Percentiles rank a stretch among this genome's conserved stretches.
These are phyloP conservation scores for Amyelois transitella DNA, from an alignment of 1,140 invertebrate genomes.

Conservation along the genomic window DNA sequence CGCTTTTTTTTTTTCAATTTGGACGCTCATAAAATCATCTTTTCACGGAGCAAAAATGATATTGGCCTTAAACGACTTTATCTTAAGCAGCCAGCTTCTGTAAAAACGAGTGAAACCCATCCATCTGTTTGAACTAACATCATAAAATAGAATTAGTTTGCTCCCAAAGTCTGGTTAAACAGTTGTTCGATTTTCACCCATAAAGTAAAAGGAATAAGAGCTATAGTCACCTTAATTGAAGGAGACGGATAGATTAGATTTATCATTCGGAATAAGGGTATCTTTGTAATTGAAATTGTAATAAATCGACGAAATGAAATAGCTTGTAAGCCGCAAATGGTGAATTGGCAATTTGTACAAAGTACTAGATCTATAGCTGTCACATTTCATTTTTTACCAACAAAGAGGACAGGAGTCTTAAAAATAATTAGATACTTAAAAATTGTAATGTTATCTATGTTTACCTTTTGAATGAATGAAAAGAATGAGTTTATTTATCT, in stretches of 20 bases:
- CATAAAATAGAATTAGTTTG: conserved; percentile 3
- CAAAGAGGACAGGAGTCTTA: no score
- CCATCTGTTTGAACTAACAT: conserved; percentile 1
- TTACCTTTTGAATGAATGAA: no score
- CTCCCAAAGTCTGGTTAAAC: not conserved
- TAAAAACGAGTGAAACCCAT: not conserved
- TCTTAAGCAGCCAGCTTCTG: not conserved
- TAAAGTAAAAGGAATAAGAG: not conserved
- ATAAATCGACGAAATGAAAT: not conserved
- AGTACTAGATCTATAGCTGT: no score
- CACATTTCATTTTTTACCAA: no score
- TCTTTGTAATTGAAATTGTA: not conserved
- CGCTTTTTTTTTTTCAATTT: no score
- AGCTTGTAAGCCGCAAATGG: not conserved
- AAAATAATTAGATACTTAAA: no score
- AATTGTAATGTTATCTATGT: no score
- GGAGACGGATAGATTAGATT: not conserved
- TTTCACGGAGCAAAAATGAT: not conserved
- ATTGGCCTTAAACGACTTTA: not conserved
- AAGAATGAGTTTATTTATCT: no score
- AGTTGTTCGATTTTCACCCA: not conserved
- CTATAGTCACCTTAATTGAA: not conserved
- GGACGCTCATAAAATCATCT: no score
- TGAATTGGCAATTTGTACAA: no score
- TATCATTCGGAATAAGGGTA: not conserved